Percentiles rank a stretch among this genome's conserved stretches.
phyloP scores from a whole-genome alignment of 1,140 invertebrate genomes.

The Nomia melanderi region DNA sequence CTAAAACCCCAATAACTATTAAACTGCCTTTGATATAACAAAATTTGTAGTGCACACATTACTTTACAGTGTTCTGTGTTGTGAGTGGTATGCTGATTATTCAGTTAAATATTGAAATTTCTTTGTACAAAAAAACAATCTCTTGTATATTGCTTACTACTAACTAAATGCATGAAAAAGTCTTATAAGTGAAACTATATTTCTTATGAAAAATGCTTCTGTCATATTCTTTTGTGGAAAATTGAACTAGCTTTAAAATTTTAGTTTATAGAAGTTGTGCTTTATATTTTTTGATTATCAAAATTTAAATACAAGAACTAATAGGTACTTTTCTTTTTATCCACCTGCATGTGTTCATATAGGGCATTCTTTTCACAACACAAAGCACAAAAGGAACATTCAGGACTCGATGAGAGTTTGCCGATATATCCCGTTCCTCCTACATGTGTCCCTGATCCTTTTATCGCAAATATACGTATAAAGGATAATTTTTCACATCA shows the following conservation, averaged over 20 bases:
- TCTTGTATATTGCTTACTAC: not conserved
- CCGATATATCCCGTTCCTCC: constrained; percentile 62
- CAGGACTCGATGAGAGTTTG: constrained; percentile 70
- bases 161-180: constrained; percentile 31
- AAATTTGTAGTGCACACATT: not conserved
- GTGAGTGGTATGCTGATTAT: constrained; percentile 42
- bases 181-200: not conserved
- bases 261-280: not conserved
- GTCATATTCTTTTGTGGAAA: not conserved
- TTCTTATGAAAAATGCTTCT: not conserved
- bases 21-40: constrained; percentile 8
- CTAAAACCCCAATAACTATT: not conserved
- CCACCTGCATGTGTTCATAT: constrained; percentile 66
- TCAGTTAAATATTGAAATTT: constrained; percentile 22
- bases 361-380: constrained; percentile 72
- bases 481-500: constrained; percentile 1
- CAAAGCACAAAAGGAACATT: constrained; percentile 67
- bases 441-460: constrained; percentile 31
- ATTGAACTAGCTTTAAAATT: constrained; percentile 1
- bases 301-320: constrained; percentile 29
- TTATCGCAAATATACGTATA: constrained; percentile 19
- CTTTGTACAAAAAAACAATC: not conserved
- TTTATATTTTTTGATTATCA: not conserved
- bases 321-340: constrained; percentile 65
- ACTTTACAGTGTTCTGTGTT: constrained; percentile 40